A percentile compares a stretch with the other conserved stretches of the same genome.
Evolutionary conservation across 2,888 invertebrate species (phyloP).

Genomic region (Drosophila recens): DNA sequence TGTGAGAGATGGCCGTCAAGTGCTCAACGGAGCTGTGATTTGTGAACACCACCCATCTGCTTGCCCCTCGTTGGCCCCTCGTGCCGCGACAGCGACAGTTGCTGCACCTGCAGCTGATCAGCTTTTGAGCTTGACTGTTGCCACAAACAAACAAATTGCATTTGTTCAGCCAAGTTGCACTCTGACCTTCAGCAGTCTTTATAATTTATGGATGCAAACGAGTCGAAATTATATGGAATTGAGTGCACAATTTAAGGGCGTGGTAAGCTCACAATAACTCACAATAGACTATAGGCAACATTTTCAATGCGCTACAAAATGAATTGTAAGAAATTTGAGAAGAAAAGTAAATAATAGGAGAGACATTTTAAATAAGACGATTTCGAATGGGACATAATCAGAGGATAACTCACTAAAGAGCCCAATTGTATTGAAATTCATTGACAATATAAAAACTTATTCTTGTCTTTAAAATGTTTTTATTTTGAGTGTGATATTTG

Average conservation of each 20-base stretch:
- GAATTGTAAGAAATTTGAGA: background rate
- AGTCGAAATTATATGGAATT: slow-evolving; percentile 57
- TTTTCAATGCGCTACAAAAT: slow-evolving; percentile 27
- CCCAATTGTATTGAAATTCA: no score
- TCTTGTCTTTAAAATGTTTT: no score
- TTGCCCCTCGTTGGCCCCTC: background rate
- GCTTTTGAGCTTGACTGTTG: slow-evolving; percentile 20
- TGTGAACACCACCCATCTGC: slow-evolving; percentile 26
- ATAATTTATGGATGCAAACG: slow-evolving; percentile 59
- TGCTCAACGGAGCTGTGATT: slow-evolving; percentile 39
- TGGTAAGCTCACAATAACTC: slow-evolving; percentile 20
- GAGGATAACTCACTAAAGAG: no score
- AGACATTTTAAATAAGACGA: no score
- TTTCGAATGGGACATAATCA: no score
- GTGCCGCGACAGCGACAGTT: background rate
- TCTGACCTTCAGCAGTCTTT: slow-evolving; percentile 55
- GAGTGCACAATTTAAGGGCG: slow-evolving; percentile 58
- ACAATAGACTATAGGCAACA: slow-evolving; percentile 23
- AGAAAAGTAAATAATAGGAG: background rate
- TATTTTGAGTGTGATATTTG: no score
- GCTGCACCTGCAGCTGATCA: slow-evolving; percentile 49
- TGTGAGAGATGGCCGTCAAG: slow-evolving; percentile 59
- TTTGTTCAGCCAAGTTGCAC: slow-evolving; percentile 48
- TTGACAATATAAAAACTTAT: no score
- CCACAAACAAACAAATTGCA: slow-evolving; percentile 47